These are phyloP conservation scores for Panagrolaimus sp. DNA, from an alignment of 1,140 invertebrate species.

Conservation along the genomic window DNA sequence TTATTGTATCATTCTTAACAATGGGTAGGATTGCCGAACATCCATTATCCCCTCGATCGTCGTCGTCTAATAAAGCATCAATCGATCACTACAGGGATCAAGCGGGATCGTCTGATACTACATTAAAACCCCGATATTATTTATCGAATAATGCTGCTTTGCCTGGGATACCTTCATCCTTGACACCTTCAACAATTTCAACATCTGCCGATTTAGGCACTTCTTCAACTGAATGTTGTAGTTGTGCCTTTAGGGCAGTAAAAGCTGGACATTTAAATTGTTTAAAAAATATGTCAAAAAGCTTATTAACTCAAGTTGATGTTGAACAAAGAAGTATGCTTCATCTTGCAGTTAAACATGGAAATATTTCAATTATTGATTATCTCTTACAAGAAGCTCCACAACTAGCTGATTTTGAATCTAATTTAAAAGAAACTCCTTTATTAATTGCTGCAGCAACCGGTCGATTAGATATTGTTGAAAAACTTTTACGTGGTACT, in stretches of 20 bases:
- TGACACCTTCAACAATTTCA: not conserved
- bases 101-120: not conserved
- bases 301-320: not conserved
- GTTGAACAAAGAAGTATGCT: slow-evolving; percentile 6
- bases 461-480: not conserved
- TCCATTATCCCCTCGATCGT: not conserved
- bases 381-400: slow-evolving; percentile 11
- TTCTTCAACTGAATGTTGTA: slow-evolving; percentile 11
- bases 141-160: not conserved
- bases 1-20: not conserved
- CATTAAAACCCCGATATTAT: not conserved
- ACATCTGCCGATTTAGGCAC: not conserved
- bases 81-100: not conserved
- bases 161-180: not conserved
- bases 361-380: slow-evolving; percentile 5
- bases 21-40: slow-evolving; percentile 10
- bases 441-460: not conserved
- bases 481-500: not conserved
- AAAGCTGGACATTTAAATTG: not conserved
- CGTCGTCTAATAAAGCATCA: not conserved
- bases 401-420: not conserved
- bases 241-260: slow-evolving; percentile 1
- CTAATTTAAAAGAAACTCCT: slow-evolving; percentile 5
- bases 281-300: slow-evolving; percentile 1
- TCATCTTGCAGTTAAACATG: slow-evolving; percentile 11